Percentiles rank a stretch among this genome's conserved stretches.
These are phyloP conservation scores for Oryzias sinensis DNA, from an alignment of 2,797 vertebrate species.

Conservation along the genomic window DNA sequence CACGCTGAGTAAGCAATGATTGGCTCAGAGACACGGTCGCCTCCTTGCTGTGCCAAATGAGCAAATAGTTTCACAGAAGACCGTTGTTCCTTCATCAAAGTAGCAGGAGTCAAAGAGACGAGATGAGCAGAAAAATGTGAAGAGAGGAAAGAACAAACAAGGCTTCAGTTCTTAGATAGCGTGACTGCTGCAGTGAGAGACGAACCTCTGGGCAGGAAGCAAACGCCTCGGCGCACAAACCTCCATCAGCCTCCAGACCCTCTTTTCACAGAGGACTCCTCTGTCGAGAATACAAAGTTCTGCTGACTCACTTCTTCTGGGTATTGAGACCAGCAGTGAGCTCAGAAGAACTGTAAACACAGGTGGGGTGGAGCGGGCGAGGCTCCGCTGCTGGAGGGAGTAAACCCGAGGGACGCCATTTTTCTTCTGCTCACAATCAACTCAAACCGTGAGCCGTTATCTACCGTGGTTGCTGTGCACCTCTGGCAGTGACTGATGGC, in stretches of 20 bases:
- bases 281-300: slow-evolving; percentile 48
- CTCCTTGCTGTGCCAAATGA: slow-evolving; percentile 37
- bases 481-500: slow-evolving; percentile 65
- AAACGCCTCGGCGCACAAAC: slow-evolving; percentile 32
- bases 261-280: not conserved
- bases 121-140: slow-evolving; percentile 13
- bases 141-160: slow-evolving; percentile 28
- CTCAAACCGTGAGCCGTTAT: slow-evolving; percentile 67
- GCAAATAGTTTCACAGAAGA: slow-evolving; percentile 39
- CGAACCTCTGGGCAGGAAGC: slow-evolving; percentile 37
- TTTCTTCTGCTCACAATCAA: slow-evolving; percentile 58
- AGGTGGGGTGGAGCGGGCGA: slow-evolving; percentile 60
- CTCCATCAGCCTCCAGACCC: slow-evolving; percentile 22
- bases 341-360: slow-evolving; percentile 71
- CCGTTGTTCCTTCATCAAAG: slow-evolving; percentile 22
- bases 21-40: slow-evolving; percentile 33
- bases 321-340: slow-evolving; percentile 68
- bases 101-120: slow-evolving; percentile 29
- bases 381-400: slow-evolving; percentile 21
- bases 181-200: slow-evolving; percentile 27
- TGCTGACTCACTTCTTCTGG: slow-evolving; percentile 38
- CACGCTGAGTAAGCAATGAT: slow-evolving; percentile 61
- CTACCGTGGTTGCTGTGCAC: slow-evolving; percentile 55
- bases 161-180: slow-evolving; percentile 27
- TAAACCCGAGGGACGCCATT: slow-evolving; percentile 41